Percentiles rank a stretch among this genome's conserved stretches.
These are phyloP conservation scores for Nebria ingens DNA, from an alignment of 1,140 invertebrate species.

Conservation along the genomic window DNA sequence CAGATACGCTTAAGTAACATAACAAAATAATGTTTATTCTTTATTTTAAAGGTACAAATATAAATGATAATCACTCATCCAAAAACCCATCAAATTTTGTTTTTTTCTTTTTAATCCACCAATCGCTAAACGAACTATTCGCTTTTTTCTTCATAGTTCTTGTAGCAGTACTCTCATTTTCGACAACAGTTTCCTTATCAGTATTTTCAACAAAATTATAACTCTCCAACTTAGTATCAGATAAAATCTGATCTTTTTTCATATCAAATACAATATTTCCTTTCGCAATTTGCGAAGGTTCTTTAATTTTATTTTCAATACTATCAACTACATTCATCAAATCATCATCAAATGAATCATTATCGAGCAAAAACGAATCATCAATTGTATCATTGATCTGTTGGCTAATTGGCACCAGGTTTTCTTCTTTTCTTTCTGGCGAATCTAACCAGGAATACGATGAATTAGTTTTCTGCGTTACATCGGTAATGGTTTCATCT, in stretches of 20 bases:
- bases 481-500: no score
- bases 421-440: neutral
- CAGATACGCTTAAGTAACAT: no score
- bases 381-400: no score
- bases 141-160: no score
- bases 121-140: neutral
- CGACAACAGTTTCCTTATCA: neutral
- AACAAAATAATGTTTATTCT: no score
- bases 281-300: no score
- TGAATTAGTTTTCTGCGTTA: neutral
- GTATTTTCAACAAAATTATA: no score
- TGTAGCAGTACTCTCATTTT: neutral
- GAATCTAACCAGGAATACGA: neutral
- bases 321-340: neutral
- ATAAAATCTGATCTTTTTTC: no score
- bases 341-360: neutral
- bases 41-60: no score
- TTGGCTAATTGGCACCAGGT: neutral
- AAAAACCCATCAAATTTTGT: constrained; percentile 4
- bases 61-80: no score
- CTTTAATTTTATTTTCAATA: neutral
- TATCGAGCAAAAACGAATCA: neutral
- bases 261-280: no score
- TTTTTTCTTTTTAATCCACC: constrained; percentile 4
- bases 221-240: no score